A percentile compares a stretch with the other conserved stretches of the same genome.
Conservation (phyloP, 2,797 vertebrate species). For the Streptopelia turtur region DNA sequence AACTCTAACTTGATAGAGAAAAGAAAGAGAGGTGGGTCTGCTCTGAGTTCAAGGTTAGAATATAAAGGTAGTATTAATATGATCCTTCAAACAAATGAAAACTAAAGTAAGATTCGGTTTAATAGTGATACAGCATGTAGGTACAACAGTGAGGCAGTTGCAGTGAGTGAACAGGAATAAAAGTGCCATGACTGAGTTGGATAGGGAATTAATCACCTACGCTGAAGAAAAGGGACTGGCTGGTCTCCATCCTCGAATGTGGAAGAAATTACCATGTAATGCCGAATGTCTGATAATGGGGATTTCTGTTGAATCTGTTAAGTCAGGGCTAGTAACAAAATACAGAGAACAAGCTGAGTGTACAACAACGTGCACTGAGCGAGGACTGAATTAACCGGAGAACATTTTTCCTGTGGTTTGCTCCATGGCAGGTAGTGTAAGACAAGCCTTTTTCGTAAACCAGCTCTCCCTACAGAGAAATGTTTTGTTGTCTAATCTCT, state of each 20-base stretch:
- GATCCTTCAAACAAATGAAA: not conserved
- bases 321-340: constrained; percentile 17
- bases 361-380: not conserved
- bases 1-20: not conserved
- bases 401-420: not conserved
- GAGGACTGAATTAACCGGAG: not conserved
- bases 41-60: not conserved
- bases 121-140: not conserved
- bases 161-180: not conserved
- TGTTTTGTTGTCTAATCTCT: not conserved
- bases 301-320: constrained; percentile 22
- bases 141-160: not conserved
- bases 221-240: not conserved
- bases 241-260: not conserved
- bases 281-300: not conserved
- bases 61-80: not conserved
- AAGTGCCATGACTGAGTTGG: not conserved
- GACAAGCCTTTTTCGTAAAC: not conserved
- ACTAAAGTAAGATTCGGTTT: not conserved
- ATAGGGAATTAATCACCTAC: not conserved
- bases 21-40: not conserved
- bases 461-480: not conserved
- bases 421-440: not conserved
- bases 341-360: constrained; percentile 15
- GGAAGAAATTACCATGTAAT: not conserved